phyloP scores from a whole-genome alignment of 2,888 invertebrate species.

The Enoplolaimus lenunculus region DNA sequence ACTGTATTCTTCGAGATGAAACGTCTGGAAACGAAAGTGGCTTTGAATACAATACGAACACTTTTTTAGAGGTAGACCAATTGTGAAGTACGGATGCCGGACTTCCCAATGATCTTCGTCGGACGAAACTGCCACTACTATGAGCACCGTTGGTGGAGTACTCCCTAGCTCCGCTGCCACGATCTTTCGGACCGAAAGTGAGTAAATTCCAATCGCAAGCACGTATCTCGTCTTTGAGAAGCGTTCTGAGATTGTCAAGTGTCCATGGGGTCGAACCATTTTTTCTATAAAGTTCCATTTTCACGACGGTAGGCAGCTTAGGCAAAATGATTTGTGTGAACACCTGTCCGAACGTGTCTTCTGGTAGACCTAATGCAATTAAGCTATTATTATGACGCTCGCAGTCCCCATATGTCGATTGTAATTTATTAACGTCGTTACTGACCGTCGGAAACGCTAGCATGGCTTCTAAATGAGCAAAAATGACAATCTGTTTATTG shows the following conservation, averaged over 20 bases:
- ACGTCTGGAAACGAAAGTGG: not conserved
- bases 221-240: not conserved
- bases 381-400: not conserved
- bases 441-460: not conserved
- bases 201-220: not conserved
- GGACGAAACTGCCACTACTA: not conserved
- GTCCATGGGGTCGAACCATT: not conserved
- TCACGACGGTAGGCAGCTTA: not conserved
- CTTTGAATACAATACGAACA: not conserved
- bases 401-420: not conserved
- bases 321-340: not conserved
- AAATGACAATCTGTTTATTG: not conserved
- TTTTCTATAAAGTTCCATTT: no score
- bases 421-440: not conserved
- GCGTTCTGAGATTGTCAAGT: not conserved
- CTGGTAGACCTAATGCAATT: not conserved
- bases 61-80: not conserved
- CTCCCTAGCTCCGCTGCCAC: no score
- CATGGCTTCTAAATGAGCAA: not conserved
- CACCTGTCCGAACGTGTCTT: not conserved
- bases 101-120: not conserved
- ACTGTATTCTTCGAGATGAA: not conserved
- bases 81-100: not conserved
- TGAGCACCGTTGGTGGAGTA: no score
- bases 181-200: not conserved